Percentiles rank a stretch among this genome's conserved stretches.
Evolutionary conservation across 53 echinoderm and acorn worm species (phyloP).

Genomic region (Henricia sp.): DNA sequence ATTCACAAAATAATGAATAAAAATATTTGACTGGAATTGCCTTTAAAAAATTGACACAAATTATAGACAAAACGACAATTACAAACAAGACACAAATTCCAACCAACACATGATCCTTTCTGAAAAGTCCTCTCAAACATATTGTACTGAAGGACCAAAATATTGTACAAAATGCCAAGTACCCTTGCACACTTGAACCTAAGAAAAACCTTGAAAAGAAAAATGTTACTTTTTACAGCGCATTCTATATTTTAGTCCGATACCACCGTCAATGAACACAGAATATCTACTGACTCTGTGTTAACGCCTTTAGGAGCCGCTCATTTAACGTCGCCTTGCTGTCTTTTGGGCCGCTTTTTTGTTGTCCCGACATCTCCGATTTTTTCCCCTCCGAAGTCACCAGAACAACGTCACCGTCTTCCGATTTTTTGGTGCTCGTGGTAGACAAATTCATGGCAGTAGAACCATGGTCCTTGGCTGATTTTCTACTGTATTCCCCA

Average conservation of each 20-base stretch:
- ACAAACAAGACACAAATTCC: no score
- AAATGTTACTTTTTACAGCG: no score
- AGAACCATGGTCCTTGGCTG: no score
- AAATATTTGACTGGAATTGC: no score
- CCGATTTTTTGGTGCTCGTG: not conserved
- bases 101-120: conserved; percentile 11
- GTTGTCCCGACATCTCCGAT: not conserved
- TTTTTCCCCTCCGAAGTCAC: conserved; percentile 16
- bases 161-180: no score
- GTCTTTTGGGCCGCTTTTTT: not conserved
- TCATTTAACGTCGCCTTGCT: not conserved
- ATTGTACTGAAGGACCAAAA: no score
- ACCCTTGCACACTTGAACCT: no score
- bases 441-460: not conserved
- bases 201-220: no score
- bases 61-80: no score
- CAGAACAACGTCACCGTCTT: conserved; percentile 27
- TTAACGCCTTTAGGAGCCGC: conserved; percentile 34
- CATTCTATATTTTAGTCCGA: no score
- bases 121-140: not conserved
- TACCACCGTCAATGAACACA: not conserved
- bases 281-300: conserved; percentile 41
- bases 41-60: no score
- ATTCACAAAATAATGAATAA: no score
- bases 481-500: not conserved